These are phyloP conservation scores for Cheumatopsyche charites DNA, from an alignment of 1,140 invertebrate species.

Conservation along the genomic window DNA sequence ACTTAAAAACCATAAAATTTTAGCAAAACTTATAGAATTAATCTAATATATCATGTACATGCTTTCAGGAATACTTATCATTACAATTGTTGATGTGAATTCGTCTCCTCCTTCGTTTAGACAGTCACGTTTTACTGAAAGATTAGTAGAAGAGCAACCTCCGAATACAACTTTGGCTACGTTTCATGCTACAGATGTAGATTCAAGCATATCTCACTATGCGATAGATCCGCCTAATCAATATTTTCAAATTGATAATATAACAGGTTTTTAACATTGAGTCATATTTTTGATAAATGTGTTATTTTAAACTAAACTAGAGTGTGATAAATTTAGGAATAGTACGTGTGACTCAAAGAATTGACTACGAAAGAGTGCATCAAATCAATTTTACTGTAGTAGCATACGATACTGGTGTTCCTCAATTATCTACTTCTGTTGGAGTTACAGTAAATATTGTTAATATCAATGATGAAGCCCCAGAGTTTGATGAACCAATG, in stretches of 20 bases:
- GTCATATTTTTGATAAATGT: constrained; percentile 11
- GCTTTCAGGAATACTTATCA: constrained; percentile 73
- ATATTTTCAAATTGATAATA: constrained; percentile 79
- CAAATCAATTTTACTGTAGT: constrained; percentile 78
- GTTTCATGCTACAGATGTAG: constrained; percentile 80
- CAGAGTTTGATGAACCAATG: constrained; percentile 71
- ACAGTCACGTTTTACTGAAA: constrained; percentile 70
- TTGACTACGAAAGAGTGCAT: constrained; percentile 84
- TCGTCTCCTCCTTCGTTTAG: constrained; percentile 69
- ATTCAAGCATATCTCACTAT: constrained; percentile 82
- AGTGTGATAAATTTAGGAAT: too few relatives aligned
- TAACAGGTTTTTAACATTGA: constrained; percentile 68
- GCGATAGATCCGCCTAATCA: constrained; percentile 72
- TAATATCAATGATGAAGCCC: constrained; percentile 88
- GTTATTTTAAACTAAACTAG: too few relatives aligned
- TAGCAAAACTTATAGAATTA: background rate
- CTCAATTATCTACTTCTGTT: constrained; percentile 76
- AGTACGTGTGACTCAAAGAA: constrained; percentile 76
- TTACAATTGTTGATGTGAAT: constrained; percentile 86
- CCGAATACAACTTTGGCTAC: constrained; percentile 79
- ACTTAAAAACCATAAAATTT: background rate
- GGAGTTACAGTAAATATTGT: constrained; percentile 76
- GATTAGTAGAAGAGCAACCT: constrained; percentile 84
- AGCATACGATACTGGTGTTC: constrained; percentile 84
- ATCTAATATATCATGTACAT: background rate